Evolutionary conservation across 1,140 invertebrate genomes (phyloP), one percentile per base, ranked within the genome.

Genomic region (Drosophila quadrilineata): DNA sequence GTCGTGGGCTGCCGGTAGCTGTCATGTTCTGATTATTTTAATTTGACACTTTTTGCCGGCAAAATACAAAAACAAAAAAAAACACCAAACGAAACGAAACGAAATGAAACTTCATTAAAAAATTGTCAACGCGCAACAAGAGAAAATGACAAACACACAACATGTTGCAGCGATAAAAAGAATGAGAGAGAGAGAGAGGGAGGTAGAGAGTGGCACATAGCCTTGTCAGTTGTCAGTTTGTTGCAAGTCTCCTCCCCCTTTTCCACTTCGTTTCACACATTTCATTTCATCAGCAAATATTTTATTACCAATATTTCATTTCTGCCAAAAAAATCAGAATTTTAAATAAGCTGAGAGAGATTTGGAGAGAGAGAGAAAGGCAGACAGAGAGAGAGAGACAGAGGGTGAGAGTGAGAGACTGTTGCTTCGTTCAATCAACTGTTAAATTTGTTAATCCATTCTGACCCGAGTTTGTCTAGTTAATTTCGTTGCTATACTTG

Each of bases 21-120:
- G 77, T 84, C 77, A 84, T 84, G 77, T 85, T 84, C 77, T 84
- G 77, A 84, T 84, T 84, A 84, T 85, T 85, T 85, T 85, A 84
- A 84, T 84, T 84, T 84, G 77, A 84, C 77, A 84, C 77, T 85
- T 70, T 76, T 66, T 73, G 77, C 69, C 72, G 69, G 54, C 68
- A 56, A 75, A 36, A n/a, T n/a, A n/a, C 22, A 52, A 38, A 38
- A 35, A 40, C 8, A n/a, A n/a, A n/a, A n/a, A n/a, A n/a, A n/a
- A n/a, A n/a, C n/a, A n/a, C n/a, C n/a, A n/a, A n/a, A n/a, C n/a
- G n/a, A n/a, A 65, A 75, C 35, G 48, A 56, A 16, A 40, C 31
- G 66, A 71, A 64, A 63, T 14, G 72, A 68, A 73, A 77, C 77
- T 82, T 82, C 77, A 82, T 82, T 82, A 82, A 82, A 80, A 82